Conservation (phyloP, 2,113 vertebrate genomes). For the Pelmatolapia mariae region DNA sequence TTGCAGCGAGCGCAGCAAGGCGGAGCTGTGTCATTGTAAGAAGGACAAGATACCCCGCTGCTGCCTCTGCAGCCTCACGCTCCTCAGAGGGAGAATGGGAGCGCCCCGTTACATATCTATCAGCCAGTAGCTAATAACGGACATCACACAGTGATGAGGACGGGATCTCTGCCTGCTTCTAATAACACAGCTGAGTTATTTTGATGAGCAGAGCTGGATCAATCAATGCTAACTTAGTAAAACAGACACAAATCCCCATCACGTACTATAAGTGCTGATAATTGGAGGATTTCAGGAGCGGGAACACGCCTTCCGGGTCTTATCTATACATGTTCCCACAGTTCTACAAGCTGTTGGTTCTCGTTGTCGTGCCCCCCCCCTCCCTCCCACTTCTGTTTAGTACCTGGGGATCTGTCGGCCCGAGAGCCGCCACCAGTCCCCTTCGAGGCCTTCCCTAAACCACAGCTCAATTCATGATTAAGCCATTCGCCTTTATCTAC, state of each 20-base stretch:
- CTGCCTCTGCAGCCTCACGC: background rate
- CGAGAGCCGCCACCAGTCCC: background rate
- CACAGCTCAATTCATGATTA: background rate
- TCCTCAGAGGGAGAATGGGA: background rate
- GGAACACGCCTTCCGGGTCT: background rate
- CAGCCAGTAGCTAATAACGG: background rate
- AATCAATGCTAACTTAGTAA: background rate
- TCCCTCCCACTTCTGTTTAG: background rate
- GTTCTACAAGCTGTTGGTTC: rapidly evolving
- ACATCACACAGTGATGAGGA: background rate
- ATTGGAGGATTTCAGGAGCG: background rate
- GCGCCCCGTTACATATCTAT: background rate
- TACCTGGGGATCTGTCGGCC: background rate
- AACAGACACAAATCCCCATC: background rate
- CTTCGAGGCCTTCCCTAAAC: background rate
- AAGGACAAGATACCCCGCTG: background rate
- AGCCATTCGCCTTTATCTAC: background rate
- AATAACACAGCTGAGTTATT: background rate
- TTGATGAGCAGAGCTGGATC: background rate
- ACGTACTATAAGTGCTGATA: background rate
- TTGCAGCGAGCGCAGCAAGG: background rate
- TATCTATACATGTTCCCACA: background rate
- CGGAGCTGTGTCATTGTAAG: conserved; percentile 13
- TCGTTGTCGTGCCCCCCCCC: background rate
- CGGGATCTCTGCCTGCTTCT: background rate